phyloP scores from a whole-genome alignment of 2,888 invertebrate genomes.

The Hirtodrosophila duncani region DNA sequence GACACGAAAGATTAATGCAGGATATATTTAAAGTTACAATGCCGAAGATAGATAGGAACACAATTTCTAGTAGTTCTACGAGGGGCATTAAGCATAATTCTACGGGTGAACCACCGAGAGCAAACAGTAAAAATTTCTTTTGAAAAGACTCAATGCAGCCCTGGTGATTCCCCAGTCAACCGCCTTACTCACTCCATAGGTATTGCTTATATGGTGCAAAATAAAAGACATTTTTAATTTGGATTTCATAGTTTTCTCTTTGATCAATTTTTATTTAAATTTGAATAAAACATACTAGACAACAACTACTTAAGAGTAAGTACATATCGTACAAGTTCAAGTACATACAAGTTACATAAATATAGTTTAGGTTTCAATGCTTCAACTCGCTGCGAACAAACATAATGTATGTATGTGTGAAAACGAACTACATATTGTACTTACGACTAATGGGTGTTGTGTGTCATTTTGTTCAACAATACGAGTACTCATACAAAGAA shows the following conservation, averaged over 20 bases:
- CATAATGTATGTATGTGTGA: constrained; percentile 25
- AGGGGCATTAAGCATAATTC: too few species aligned
- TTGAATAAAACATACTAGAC: constrained; percentile 71
- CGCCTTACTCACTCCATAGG: too few species aligned
- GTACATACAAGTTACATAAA: constrained; percentile 62
- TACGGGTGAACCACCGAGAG: too few species aligned
- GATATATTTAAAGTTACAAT: too few species aligned
- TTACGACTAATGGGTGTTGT: constrained; percentile 1
- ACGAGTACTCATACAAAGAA: constrained; percentile 31
- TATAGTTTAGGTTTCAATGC: constrained; percentile 46
- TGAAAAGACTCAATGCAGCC: too few species aligned
- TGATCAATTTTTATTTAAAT: constrained; percentile 58
- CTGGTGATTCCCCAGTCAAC: too few species aligned
- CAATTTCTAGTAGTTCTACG: too few species aligned
- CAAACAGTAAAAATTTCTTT: too few species aligned
- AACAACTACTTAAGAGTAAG: constrained; percentile 66
- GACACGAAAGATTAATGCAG: too few species aligned
- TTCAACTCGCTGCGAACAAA: constrained; percentile 28
- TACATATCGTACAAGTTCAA: constrained; percentile 51
- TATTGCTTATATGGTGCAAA: too few species aligned
- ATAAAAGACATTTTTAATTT: not conserved
- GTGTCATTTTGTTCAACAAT: constrained; percentile 13
- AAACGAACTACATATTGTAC: constrained; percentile 17
- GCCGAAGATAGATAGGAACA: too few species aligned
- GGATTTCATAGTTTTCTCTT: constrained; percentile 3